A percentile compares a stretch with the other conserved stretches of the same genome.
Evolutionary conservation across 2,888 invertebrate species (phyloP).

Genomic region (Macrosiphum euphorbiae): DNA sequence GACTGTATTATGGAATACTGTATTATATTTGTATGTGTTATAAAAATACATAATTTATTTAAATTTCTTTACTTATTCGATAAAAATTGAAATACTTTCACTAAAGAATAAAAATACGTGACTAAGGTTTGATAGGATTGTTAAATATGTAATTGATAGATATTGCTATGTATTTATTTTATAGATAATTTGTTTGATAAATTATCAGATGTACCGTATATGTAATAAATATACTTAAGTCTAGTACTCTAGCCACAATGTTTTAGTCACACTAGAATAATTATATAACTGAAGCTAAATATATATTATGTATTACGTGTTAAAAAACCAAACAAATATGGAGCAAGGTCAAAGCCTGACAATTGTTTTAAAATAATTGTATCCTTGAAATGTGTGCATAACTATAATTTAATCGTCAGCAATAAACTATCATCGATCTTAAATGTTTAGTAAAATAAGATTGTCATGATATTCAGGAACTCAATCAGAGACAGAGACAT

Average conservation of each 20-base stretch:
- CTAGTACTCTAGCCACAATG: neutral
- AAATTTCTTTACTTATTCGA: neutral
- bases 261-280: neutral
- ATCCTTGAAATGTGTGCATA: neutral
- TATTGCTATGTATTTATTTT: neutral
- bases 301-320: neutral
- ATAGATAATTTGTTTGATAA: neutral
- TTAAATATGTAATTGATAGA: neutral
- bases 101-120: neutral
- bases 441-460: neutral
- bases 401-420: neutral
- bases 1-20: neutral
- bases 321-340: slow-evolving; percentile 2
- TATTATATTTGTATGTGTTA: neutral
- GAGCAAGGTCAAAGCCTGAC: slow-evolving; percentile 39
- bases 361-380: slow-evolving; percentile 22
- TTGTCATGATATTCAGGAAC: neutral
- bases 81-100: neutral
- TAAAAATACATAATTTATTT: neutral
- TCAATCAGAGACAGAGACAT: neutral
- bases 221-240: neutral
- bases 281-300: slow-evolving; percentile 33
- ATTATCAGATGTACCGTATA: neutral
- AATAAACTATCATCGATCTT: neutral
- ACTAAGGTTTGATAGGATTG: neutral